Percentiles rank a stretch among this genome's conserved stretches.
phyloP scores from a whole-genome alignment of 2,113 vertebrate genomes.

The Epinephelus lanceolatus region DNA sequence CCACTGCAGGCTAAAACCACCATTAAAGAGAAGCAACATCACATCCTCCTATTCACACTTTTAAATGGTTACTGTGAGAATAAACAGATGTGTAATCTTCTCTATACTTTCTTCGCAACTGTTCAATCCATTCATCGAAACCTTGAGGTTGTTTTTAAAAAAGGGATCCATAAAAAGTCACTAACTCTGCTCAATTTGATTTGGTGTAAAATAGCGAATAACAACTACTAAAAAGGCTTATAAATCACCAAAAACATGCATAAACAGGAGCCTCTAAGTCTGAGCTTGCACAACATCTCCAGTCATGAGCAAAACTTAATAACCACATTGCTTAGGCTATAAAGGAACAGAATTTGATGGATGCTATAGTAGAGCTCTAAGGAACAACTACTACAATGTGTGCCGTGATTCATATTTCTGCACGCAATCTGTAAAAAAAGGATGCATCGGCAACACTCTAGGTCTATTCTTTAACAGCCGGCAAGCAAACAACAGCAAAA shows the following conservation, averaged over 20 bases:
- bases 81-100: slow-evolving; percentile 58
- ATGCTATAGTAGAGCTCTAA: background rate
- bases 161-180: slow-evolving; percentile 16
- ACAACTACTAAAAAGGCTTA: background rate
- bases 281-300: slow-evolving; percentile 10
- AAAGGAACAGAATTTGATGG: background rate
- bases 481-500: slow-evolving; percentile 21
- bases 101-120: slow-evolving; percentile 15
- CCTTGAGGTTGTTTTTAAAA: background rate
- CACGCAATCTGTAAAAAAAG: slow-evolving; percentile 29
- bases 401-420: slow-evolving; percentile 26
- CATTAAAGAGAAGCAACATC: slow-evolving; percentile 44
- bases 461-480: slow-evolving; percentile 24
- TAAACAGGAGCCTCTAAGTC: background rate
- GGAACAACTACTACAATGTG: background rate
- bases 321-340: slow-evolving; percentile 1
- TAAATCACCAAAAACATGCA: slow-evolving; percentile 2
- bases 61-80: slow-evolving; percentile 56
- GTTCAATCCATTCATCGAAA: slow-evolving; percentile 26
- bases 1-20: slow-evolving; percentile 42
- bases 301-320: slow-evolving; percentile 14
- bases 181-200: background rate
- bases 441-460: background rate
- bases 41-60: slow-evolving; percentile 70
- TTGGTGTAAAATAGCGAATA: slow-evolving; percentile 7